Base-by-base conservation (phyloP, 2,888 invertebrate genomes). In the Clanis bilineata region DNA sequence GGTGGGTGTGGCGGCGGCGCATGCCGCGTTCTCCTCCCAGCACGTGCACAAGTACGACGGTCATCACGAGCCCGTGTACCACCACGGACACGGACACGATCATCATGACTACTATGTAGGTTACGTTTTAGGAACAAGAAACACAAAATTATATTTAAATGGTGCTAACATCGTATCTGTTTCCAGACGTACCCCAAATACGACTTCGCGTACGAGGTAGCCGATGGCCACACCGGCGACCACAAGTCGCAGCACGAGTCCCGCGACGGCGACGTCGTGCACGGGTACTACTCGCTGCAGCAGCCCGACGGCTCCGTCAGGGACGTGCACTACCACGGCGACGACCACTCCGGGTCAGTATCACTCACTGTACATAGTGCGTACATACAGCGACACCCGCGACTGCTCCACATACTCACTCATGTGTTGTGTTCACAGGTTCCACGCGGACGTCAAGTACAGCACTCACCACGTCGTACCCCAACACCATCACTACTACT, bases 191-290 rank as follows among this genome's bases (percentile, higher is more conserved):
- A 73, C 43, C 79, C 80, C 5, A 81, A 79, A 57, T 80, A 76
- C 58, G 69, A 73, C 41, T 88, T 84, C 70, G 84, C 80, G 64
- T 90, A 90, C 70, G 83, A 86, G 60, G 90, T 91, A 7, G 71
- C 80, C 55, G 90, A 90, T 68, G 79, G 77, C n/a, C 85, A 87
- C 72, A 90, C 90, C 56, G 85, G 86, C 22, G 89, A 90, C 74
- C 73, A 78, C 69, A 86, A 87, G 71, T 71, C 72, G 57, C 84
- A 84, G 73, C 70, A 68, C 75, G 88, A 89, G 64, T 64, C 65
- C 39, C 68, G 77, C 38, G 83, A 85, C 60, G 87, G 86, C 32
- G 85, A 85, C 67, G 75, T 78, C n/a, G 70, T 70, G 23, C 68
- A 68, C 58, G 70, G 70, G 2, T 64, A 54, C 63, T 70, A 70